Base-by-base conservation (phyloP, 2,113 vertebrate species). In the Capricornis sumatraensis region DNA sequence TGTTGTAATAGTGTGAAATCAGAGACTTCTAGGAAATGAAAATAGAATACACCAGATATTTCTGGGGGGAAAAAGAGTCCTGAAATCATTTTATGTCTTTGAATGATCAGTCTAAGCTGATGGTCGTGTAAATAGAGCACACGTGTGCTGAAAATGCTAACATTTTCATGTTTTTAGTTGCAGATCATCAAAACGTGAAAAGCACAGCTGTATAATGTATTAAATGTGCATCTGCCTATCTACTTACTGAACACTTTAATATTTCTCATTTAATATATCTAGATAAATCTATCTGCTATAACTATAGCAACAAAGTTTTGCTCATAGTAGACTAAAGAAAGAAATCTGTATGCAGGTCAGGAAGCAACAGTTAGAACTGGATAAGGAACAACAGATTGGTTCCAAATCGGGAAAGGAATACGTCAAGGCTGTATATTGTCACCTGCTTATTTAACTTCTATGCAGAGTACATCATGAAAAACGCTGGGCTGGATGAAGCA, bases 61-160 rank as follows among this genome's bases (percentile, higher is more conserved):
- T 19, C 52, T 40, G 27, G 23, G 21, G 27, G 10, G 2, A 3
- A 43, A n/a, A 47, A 28, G 2, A 30, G 25, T 13, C 71, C 36
- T 55, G 8, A 53, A 43, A 5, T n/a, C 50, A 45, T 64, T 33
- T 17, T 40, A 3, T n/a, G 43, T 60, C 40, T 83, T 55, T 74
- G 40, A 6, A 7, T 8, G 25, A 45, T 15, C 62, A 6, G 28
- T 82, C 78, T 55, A 21, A 67, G 47, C 62, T 30, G 43, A 52
- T 3, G 30, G 62, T 36, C 33, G 0, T 15, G 43, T n/a, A 25
- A 8, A 45, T 13, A 17, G 1, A 58, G 52, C 40, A 43, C 17
- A 5, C 16, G 11, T 7, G 10, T 76, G 43, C 89, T 43, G 74
- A 50, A 50, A 40, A 5, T 8, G 87, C 52, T 58, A 14, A 28